Percentiles rank a stretch among this genome's conserved stretches.
Conservation (phyloP, 2,888 invertebrate species). For the Netelia virgata region DNA sequence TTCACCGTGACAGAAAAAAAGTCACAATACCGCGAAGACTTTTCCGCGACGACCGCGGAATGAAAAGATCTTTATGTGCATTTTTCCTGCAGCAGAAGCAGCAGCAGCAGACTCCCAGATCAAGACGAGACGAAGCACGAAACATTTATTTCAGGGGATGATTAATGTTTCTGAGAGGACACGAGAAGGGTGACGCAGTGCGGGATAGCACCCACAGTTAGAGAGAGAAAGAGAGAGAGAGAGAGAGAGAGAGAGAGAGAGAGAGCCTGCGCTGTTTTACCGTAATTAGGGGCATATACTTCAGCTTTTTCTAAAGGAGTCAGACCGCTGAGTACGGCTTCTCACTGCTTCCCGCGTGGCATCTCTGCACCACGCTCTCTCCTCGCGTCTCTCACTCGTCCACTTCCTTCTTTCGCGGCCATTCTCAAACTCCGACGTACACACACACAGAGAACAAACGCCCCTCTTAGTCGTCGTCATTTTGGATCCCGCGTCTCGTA, state of each 20-base stretch:
- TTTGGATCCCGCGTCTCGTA: slow-evolving; percentile 23
- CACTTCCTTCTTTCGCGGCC: slow-evolving; percentile 33
- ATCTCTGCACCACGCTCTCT: slow-evolving; percentile 58
- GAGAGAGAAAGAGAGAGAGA: neutral
- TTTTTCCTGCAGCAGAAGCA: slow-evolving; percentile 45
- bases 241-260: slow-evolving; percentile 30
- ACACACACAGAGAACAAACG: neutral
- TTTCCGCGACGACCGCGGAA: slow-evolving; percentile 51
- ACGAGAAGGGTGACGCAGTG: slow-evolving; percentile 78
- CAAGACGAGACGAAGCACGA: slow-evolving; percentile 68
- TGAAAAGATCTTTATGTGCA: slow-evolving; percentile 61
- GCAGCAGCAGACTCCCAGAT: slow-evolving; percentile 53
- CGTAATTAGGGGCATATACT: slow-evolving; percentile 82
- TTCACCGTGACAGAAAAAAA: slow-evolving; percentile 21
- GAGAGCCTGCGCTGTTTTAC: slow-evolving; percentile 80
- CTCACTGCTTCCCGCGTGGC: slow-evolving; percentile 57
- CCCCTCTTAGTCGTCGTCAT: slow-evolving; percentile 41
- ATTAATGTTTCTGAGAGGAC: slow-evolving; percentile 77
- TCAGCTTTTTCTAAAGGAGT: slow-evolving; percentile 77
- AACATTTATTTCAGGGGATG: slow-evolving; percentile 77
- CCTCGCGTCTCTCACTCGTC: slow-evolving; percentile 18
- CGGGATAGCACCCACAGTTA: slow-evolving; percentile 73
- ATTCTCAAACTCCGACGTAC: slow-evolving; percentile 45
- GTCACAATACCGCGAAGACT: slow-evolving; percentile 40
- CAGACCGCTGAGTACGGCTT: slow-evolving; percentile 70